Evolutionary conservation across 2,797 vertebrate species (phyloP).

Genomic region (Poecilia wingei): DNA sequence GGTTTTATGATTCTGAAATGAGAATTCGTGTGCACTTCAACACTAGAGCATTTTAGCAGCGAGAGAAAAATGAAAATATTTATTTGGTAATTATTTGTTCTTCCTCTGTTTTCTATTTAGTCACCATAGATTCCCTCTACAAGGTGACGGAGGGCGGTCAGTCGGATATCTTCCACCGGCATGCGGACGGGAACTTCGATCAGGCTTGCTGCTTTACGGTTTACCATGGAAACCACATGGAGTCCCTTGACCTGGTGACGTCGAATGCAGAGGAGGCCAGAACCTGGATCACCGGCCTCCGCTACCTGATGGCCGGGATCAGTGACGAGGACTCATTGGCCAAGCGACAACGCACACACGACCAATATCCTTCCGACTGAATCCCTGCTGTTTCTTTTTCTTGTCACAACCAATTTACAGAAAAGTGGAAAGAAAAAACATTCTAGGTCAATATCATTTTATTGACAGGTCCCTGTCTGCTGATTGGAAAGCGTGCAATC

Average conservation of each 20-base stretch:
- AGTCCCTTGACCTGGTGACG: slow-evolving; percentile 93
- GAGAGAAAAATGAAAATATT: not conserved
- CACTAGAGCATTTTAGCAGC: not conserved
- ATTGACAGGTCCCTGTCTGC: not conserved
- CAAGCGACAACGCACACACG: slow-evolving; percentile 91
- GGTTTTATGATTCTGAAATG: not conserved
- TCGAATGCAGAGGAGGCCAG: slow-evolving; percentile 94
- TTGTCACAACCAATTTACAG: not conserved
- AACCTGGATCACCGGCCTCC: slow-evolving; percentile 96
- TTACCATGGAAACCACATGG: slow-evolving; percentile 98
- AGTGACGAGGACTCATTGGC: slow-evolving; percentile 96
- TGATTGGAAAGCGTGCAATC: not conserved
- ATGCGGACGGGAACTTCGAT: slow-evolving; percentile 91
- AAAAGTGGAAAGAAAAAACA: too few relatives aligned
- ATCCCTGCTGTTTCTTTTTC: not conserved
- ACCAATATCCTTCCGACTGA: slow-evolving; percentile 92
- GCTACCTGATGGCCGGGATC: slow-evolving; percentile 97
- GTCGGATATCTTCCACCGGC: slow-evolving; percentile 94
- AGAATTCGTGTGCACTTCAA: not conserved
- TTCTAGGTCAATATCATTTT: not conserved
- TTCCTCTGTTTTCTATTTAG: slow-evolving; percentile 67
- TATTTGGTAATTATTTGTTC: slow-evolving; percentile 1
- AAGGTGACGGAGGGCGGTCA: slow-evolving; percentile 95
- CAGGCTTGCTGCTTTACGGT: slow-evolving; percentile 95
- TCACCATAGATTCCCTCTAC: slow-evolving; percentile 97